Percentiles rank a stretch among this genome's conserved stretches.
Evolutionary conservation across 2,113 vertebrate species (phyloP).

Genomic region (Neogobius melanostomus): DNA sequence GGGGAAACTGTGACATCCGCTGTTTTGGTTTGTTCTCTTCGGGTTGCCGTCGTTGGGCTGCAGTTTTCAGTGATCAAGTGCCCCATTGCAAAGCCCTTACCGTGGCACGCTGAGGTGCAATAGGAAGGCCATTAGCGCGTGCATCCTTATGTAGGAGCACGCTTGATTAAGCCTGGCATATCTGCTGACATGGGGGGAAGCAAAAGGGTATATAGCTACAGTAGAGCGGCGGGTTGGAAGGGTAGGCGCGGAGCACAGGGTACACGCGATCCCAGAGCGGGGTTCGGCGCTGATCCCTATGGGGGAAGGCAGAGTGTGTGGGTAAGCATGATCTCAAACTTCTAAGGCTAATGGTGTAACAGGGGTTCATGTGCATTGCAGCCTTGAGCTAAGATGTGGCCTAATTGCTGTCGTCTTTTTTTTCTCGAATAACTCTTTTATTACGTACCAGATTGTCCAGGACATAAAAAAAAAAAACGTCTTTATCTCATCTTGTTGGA

Average conservation of each 20-base stretch:
- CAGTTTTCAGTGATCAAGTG: not conserved
- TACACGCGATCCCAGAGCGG: constrained; percentile 19
- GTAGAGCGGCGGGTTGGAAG: constrained; percentile 31
- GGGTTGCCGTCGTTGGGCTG: not conserved
- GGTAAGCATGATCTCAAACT: constrained; percentile 14
- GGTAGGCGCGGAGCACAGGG: constrained; percentile 44
- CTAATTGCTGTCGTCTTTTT: too few relatives aligned
- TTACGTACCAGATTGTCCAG: too few relatives aligned
- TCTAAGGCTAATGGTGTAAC: constrained; percentile 4
- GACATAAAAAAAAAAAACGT: too few relatives aligned
- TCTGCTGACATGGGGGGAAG: constrained; percentile 54
- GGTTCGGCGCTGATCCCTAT: constrained; percentile 12
- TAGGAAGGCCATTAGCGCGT: constrained; percentile 26
- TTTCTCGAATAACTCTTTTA: too few relatives aligned
- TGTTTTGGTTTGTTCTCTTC: constrained; percentile 2
- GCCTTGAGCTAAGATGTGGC: not conserved
- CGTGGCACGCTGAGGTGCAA: constrained; percentile 1
- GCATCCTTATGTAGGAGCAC: constrained; percentile 25
- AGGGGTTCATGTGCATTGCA: not conserved
- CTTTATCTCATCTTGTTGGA: too few relatives aligned
- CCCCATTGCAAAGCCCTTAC: constrained; percentile 14
- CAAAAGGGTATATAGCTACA: constrained; percentile 13
- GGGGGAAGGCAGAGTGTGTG: constrained; percentile 17
- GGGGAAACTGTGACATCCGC: constrained; percentile 10
- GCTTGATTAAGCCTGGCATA: constrained; percentile 47